phyloP scores from a whole-genome alignment of 1,140 invertebrate species.

The Thaumetopoea pityocampa region DNA sequence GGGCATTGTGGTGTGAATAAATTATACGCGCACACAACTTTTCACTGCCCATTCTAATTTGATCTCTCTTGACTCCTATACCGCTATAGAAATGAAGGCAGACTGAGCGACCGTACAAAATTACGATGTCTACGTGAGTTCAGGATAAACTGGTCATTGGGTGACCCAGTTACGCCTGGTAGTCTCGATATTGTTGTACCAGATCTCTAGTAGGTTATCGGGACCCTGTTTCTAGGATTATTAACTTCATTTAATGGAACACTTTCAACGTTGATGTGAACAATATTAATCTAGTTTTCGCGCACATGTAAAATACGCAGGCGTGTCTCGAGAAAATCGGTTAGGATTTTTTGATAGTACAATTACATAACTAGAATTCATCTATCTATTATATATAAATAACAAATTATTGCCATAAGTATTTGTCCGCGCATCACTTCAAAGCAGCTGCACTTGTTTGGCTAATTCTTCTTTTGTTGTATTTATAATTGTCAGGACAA shows the following conservation, averaged over 20 bases:
- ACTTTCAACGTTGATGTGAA: not conserved
- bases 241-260: constrained; percentile 30
- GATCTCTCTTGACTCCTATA: constrained; percentile 26
- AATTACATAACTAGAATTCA: no score
- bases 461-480: no score
- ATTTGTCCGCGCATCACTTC: no score
- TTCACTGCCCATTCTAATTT: constrained; percentile 25
- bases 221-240: constrained; percentile 39
- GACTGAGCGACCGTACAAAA: constrained; percentile 32
- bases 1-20: constrained; percentile 62
- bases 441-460: no score
- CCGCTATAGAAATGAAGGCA: constrained; percentile 16
- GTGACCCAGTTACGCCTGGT: constrained; percentile 53
- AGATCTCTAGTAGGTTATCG: constrained; percentile 49
- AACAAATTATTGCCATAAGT: no score
- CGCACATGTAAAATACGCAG: no score
- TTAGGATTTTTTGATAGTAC: no score
- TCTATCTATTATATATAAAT: no score
- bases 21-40: constrained; percentile 56
- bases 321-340: no score
- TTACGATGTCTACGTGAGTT: constrained; percentile 34
- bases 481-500: no score
- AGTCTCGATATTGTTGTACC: constrained; percentile 54
- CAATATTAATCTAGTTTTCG: not conserved
- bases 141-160: constrained; percentile 33